These are phyloP conservation scores for Rhagonycha fulva DNA, from an alignment of 2,888 invertebrate species.

Conservation along the genomic window DNA sequence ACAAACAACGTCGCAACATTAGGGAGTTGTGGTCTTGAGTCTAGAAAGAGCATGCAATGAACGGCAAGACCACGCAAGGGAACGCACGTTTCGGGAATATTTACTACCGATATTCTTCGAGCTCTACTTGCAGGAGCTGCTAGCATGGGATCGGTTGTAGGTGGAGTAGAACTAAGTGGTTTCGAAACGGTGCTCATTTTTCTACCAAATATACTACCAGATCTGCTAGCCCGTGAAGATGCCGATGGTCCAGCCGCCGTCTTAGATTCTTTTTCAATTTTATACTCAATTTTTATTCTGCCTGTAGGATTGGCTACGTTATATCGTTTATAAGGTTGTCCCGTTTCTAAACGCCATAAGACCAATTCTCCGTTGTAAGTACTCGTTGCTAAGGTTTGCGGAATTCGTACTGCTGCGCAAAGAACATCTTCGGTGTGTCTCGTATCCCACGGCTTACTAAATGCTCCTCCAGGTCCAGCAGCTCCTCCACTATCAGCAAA, in stretches of 20 bases:
- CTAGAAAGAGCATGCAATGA: slow-evolving; percentile 70
- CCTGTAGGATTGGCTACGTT: slow-evolving; percentile 61
- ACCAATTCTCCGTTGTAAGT: slow-evolving; percentile 80
- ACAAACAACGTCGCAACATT: slow-evolving; percentile 69
- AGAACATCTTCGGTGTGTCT: slow-evolving; percentile 78
- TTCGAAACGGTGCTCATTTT: background rate
- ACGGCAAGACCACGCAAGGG: slow-evolving; percentile 62
- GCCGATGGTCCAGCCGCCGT: background rate
- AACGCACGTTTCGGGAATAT: slow-evolving; percentile 52
- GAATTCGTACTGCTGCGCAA: slow-evolving; percentile 67
- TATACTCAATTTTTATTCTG: slow-evolving; percentile 63
- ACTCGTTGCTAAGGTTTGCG: slow-evolving; percentile 73
- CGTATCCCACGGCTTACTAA: slow-evolving; percentile 69
- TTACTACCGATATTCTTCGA: slow-evolving; percentile 53
- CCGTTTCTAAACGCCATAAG: slow-evolving; percentile 82
- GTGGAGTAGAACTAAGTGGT: background rate
- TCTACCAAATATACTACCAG: slow-evolving; percentile 13
- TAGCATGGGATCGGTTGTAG: background rate
- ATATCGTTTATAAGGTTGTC: slow-evolving; percentile 66
- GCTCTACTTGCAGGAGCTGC: slow-evolving; percentile 30
- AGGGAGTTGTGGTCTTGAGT: slow-evolving; percentile 60
- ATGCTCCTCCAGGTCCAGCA: slow-evolving; percentile 55
- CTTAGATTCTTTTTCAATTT: slow-evolving; percentile 41
- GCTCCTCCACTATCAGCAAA: slow-evolving; percentile 61
- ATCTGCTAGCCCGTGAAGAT: background rate